phyloP scores from a whole-genome alignment of 2,888 invertebrate genomes.

The Hirtodrosophila trivittata region DNA sequence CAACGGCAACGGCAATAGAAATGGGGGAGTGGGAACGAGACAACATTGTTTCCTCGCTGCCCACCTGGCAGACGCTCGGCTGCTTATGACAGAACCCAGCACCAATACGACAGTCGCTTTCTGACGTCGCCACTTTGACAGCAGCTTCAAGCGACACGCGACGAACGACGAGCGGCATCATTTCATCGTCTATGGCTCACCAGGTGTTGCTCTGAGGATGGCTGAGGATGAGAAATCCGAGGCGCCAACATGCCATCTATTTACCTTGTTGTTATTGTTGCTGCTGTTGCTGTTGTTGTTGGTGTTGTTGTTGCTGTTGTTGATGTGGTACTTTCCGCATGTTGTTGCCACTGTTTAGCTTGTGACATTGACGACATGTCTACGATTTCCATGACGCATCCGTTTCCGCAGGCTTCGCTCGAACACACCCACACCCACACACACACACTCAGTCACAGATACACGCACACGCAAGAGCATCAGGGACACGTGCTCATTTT shows the following conservation, averaged over 20 bases:
- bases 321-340: conserved; percentile 26
- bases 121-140: conserved; percentile 41
- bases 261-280: conserved; percentile 21
- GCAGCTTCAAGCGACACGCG: conserved; percentile 20
- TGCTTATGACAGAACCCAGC: conserved; percentile 43
- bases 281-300: conserved; percentile 5
- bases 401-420: conserved; percentile 42
- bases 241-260: conserved; percentile 22
- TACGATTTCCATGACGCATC: conserved; percentile 63
- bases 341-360: conserved; percentile 45
- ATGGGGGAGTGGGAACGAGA: background rate
- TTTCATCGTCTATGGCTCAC: conserved; percentile 30
- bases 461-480: background rate
- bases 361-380: conserved; percentile 70
- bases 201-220: conserved; percentile 50
- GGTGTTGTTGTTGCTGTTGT: conserved; percentile 6
- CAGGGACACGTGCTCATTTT: conserved; percentile 43
- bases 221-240: conserved; percentile 55
- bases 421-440: conserved; percentile 19
- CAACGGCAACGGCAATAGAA: conserved; percentile 11
- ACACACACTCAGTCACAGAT: background rate
- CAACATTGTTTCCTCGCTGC: conserved; percentile 30
- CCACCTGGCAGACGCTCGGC: background rate
- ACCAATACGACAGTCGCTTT: conserved; percentile 32
- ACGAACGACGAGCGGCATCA: conserved; percentile 6